These are phyloP conservation scores for Fragum sueziense DNA, from an alignment of 2,888 invertebrate genomes.

Conservation along the genomic window DNA sequence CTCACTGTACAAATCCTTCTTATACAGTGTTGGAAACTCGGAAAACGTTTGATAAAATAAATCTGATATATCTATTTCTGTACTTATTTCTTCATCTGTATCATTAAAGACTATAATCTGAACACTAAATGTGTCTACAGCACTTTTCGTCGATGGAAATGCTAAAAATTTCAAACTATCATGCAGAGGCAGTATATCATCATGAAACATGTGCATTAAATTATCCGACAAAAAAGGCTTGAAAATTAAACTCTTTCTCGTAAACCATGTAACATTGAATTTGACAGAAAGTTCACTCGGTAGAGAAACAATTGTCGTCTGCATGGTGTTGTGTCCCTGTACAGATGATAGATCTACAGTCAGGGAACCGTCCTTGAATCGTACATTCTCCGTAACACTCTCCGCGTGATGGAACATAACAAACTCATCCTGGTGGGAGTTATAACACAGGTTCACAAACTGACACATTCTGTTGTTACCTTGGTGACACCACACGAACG, in stretches of 20 bases:
- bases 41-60: conserved; percentile 81
- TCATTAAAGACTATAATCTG: conserved; percentile 9
- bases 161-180: conserved; percentile 76
- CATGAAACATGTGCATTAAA: conserved; percentile 85
- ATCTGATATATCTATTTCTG: conserved; percentile 74
- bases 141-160: conserved; percentile 10
- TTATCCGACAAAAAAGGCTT: conserved; percentile 84
- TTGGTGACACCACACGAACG: conserved; percentile 52
- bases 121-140: conserved; percentile 73
- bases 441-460: conserved; percentile 83
- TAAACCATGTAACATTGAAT: conserved; percentile 66
- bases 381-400: conserved; percentile 78
- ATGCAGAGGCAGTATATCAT: conserved; percentile 83
- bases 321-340: conserved; percentile 80
- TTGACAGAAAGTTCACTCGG: conserved; percentile 65
- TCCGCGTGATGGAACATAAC: conserved; percentile 78
- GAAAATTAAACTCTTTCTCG: conserved; percentile 76
- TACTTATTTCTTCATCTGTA: conserved; percentile 70
- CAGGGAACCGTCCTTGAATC: conserved; percentile 67
- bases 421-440: conserved; percentile 78
- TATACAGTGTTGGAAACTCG: conserved; percentile 64
- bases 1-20: conserved; percentile 54
- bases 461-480: conserved; percentile 75
- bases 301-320: conserved; percentile 77
- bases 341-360: conserved; percentile 81